Evolutionary conservation across 2,888 invertebrate species (phyloP), one percentile per base, ranked within the genome.

Genomic region (Tetragonula carbonaria): DNA sequence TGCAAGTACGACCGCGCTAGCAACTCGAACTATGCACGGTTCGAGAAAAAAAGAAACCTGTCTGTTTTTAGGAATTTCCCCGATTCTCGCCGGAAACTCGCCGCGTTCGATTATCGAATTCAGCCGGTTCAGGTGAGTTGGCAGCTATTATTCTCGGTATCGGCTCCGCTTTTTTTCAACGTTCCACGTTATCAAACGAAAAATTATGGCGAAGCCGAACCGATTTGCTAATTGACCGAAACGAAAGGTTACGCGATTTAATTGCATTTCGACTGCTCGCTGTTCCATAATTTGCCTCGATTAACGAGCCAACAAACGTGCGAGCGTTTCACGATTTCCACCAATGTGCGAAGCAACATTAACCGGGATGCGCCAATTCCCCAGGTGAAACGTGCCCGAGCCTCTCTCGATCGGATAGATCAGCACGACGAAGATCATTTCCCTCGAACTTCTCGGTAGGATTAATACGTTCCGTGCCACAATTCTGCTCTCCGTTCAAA

Each of bases 221-320:
- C 16, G 45, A 45, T n/a, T 28, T 8, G 53, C 13, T 67, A 76
- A 79, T 67, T n/a, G 78, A 67, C 18, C 53, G 53, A 67, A 28
- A 53, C 59, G 13, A 28, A 21, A 65, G 28, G 6, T 8, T 45
- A 45, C 45, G 45, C 72, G 66, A 55, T 38, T 80, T 81, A 80
- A 80, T 81, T 59, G 59, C 28, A 16, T 72, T 72, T 62, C 66
- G 79, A 66, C 16, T 5, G 55, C 14, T n/a, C n/a, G 59, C 23
- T 38, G 38, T 77, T 77, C 53, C 74, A 67, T 45, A 21, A 33
- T 5, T 55, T 45, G 51, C 21, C 16, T 38, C 66, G 71, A 59
- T 80, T 59, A 79, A 28, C 51, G 80, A 38, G 0, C 70, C 23
- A 71, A 80, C 66, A 53, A 66, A 66, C 53, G 59, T 18, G 28